phyloP scores from a whole-genome alignment of 2,888 invertebrate species.

The Scaptomyza reducta region DNA sequence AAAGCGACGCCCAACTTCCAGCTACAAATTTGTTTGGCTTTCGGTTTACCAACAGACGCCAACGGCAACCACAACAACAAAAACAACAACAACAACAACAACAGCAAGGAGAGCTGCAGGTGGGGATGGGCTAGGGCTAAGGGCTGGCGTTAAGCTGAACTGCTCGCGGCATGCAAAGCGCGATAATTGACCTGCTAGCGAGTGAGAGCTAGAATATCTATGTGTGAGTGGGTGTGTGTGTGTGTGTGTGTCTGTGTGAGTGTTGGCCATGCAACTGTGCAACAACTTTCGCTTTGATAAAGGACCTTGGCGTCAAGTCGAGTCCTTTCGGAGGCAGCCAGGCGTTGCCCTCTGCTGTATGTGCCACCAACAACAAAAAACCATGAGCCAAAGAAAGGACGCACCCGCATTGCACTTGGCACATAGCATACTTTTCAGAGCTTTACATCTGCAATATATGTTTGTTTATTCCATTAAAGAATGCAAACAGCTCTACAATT shows the following conservation, averaged over 20 bases:
- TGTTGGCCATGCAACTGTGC: slow-evolving; percentile 71
- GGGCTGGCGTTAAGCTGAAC: slow-evolving; percentile 37
- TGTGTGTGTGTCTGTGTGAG: slow-evolving; percentile 29
- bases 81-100: slow-evolving; percentile 18
- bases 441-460: slow-evolving; percentile 38
- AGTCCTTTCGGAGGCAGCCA: slow-evolving; percentile 69
- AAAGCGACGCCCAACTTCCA: slow-evolving; percentile 55
- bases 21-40: slow-evolving; percentile 73
- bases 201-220: slow-evolving; percentile 32
- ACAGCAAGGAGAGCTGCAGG: slow-evolving; percentile 9
- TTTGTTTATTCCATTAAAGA: slow-evolving; percentile 7
- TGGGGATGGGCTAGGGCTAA: not conserved
- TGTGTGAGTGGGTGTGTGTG: slow-evolving; percentile 16
- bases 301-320: slow-evolving; percentile 74
- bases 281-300: slow-evolving; percentile 79
- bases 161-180: slow-evolving; percentile 72
- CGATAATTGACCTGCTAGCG: slow-evolving; percentile 74
- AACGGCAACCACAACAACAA: slow-evolving; percentile 33
- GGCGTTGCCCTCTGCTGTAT: slow-evolving; percentile 54
- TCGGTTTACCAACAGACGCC: slow-evolving; percentile 54
- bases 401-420: slow-evolving; percentile 46
- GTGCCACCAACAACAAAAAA: slow-evolving; percentile 34
- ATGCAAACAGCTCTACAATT: slow-evolving; percentile 1
- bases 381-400: slow-evolving; percentile 16
- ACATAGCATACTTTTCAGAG: slow-evolving; percentile 18